These are phyloP conservation scores for Lophius piscatorius DNA, from an alignment of 2,113 vertebrate genomes.

Conservation along the genomic window DNA sequence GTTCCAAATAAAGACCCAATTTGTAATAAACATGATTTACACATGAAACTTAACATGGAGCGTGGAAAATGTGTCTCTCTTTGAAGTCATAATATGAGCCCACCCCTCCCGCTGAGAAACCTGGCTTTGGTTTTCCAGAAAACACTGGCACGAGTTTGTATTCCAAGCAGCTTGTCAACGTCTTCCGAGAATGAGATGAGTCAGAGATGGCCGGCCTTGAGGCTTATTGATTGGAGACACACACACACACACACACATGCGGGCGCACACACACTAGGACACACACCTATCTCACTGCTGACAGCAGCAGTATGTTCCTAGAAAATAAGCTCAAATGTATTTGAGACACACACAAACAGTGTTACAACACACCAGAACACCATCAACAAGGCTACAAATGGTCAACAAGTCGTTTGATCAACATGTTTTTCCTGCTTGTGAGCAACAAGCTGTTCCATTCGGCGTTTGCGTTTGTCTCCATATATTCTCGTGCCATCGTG, in stretches of 20 bases:
- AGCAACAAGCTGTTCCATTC: background rate
- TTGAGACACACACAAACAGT: conserved; percentile 45
- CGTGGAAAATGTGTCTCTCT: no score
- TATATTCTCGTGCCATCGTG: conserved; percentile 5
- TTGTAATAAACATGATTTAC: no score
- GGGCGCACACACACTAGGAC: conserved; percentile 7
- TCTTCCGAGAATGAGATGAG: conserved; percentile 63
- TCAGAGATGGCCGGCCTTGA: conserved; percentile 56
- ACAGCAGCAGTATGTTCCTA: conserved; percentile 41
- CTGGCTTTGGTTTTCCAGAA: no score
- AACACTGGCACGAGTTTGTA: no score
- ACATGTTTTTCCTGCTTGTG: conserved; percentile 43
- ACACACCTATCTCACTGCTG: conserved; percentile 24
- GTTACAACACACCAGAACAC: conserved; percentile 30
- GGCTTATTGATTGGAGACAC: conserved; percentile 54
- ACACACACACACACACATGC: conserved; percentile 13
- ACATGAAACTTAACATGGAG: no score
- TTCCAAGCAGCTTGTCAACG: conserved; percentile 49
- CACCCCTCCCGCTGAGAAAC: no score
- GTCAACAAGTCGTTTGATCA: conserved; percentile 29
- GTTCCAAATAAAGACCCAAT: no score
- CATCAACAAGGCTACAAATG: conserved; percentile 16
- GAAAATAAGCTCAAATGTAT: conserved; percentile 48
- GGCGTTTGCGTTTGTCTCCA: background rate
- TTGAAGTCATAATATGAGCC: no score